Percentiles rank a stretch among this genome's conserved stretches.
Conservation (phyloP, 1,140 invertebrate genomes). For the Zaprionus tsacasi region DNA sequence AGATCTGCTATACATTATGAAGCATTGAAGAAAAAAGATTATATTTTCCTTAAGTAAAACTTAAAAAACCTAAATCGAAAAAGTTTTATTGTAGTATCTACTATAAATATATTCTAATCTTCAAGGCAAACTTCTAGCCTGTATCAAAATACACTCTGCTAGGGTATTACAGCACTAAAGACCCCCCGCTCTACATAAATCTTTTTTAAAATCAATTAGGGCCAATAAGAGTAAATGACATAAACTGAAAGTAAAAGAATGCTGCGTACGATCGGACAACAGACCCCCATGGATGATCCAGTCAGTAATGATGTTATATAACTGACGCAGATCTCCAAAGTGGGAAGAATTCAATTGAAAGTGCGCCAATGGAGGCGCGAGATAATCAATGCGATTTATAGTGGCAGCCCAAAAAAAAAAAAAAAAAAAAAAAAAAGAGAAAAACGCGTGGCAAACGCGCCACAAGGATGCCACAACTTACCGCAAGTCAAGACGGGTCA, state of each 20-base stretch:
- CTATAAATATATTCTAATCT: neutral
- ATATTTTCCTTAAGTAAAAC: too few species aligned
- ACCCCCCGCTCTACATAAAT: too few species aligned
- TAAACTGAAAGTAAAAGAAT: slow-evolving; percentile 68
- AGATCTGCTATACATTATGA: too few species aligned
- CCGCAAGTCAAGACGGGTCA: slow-evolving; percentile 34
- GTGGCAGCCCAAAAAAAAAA: slow-evolving; percentile 27
- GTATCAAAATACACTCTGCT: too few species aligned
- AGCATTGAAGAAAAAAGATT: too few species aligned
- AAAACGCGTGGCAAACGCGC: slow-evolving; percentile 63
- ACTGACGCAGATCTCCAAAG: slow-evolving; percentile 12
- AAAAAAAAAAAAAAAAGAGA: neutral
- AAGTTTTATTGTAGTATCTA: too few species aligned
- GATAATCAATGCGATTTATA: slow-evolving; percentile 79
- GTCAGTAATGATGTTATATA: slow-evolving; percentile 39
- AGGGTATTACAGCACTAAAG: too few species aligned
- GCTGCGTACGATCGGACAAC: slow-evolving; percentile 23
- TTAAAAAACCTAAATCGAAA: too few species aligned
- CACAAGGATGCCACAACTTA: slow-evolving; percentile 61
- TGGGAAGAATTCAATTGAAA: slow-evolving; percentile 53
- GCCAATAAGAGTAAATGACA: slow-evolving; percentile 29
- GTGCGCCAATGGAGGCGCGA: slow-evolving; percentile 46
- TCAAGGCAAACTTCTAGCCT: too few species aligned
- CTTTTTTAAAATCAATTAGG: slow-evolving; percentile 73
- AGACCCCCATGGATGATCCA: neutral